A percentile compares a stretch with the other conserved stretches of the same genome.
Evolutionary conservation across 2,888 invertebrate genomes (phyloP).

Genomic region (Polydrusus cervinus): DNA sequence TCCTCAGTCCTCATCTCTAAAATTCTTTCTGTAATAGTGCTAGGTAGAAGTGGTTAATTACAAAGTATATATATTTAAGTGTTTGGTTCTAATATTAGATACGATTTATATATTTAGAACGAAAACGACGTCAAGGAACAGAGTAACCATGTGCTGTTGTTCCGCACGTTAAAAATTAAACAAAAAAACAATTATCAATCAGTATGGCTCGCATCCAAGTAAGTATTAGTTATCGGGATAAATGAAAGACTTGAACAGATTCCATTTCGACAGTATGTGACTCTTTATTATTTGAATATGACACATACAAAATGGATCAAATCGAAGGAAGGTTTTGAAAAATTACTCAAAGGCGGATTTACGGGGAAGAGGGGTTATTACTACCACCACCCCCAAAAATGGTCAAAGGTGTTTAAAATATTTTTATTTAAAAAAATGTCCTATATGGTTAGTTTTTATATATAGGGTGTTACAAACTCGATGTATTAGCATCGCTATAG

Average conservation of each 20-base stretch:
- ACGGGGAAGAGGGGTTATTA: too few relatives aligned
- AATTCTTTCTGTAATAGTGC: not conserved
- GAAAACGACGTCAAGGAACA: conserved; percentile 19
- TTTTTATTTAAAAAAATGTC: too few relatives aligned
- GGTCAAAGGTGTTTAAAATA: too few relatives aligned
- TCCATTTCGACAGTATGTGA: not conserved
- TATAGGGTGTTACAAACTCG: too few relatives aligned
- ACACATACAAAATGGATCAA: too few relatives aligned
- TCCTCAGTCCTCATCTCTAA: not conserved
- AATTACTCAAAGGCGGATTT: too few relatives aligned
- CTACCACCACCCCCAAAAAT: too few relatives aligned
- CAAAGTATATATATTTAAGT: conserved; percentile 2
- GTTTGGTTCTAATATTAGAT: conserved; percentile 18
- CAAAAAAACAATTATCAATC: conserved; percentile 18
- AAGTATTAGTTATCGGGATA: not conserved
- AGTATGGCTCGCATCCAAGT: conserved; percentile 12
- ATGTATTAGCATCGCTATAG: too few relatives aligned
- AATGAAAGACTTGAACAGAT: not conserved
- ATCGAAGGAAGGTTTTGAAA: too few relatives aligned
- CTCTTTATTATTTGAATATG: too few relatives aligned
- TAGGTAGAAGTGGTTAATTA: not conserved
- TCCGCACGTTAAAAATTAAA: conserved; percentile 8
- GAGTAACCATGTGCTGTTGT: conserved; percentile 21
- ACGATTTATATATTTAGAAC: conserved; percentile 24
- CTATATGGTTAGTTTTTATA: too few relatives aligned